Evolutionary conservation across 1,140 invertebrate genomes (phyloP).

Genomic region (Mya arenaria): DNA sequence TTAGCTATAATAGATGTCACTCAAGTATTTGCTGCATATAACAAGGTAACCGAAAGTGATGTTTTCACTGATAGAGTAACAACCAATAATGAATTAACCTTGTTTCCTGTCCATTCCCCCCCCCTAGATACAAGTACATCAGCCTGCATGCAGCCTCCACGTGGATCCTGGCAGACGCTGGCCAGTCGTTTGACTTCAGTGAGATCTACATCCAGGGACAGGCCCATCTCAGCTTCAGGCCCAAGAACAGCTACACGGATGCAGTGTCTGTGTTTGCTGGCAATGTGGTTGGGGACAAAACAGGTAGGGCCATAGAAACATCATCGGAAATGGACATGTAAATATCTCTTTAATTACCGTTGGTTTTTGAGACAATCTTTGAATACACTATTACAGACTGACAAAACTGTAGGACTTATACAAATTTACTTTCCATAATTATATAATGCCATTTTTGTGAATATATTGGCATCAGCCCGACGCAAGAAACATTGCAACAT

Average conservation of each 20-base stretch:
- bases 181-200: conserved; percentile 60
- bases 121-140: conserved; percentile 64
- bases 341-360: not conserved
- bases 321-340: not conserved
- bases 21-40: no score
- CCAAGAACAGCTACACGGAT: conserved; percentile 48
- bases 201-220: conserved; percentile 64
- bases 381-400: no score
- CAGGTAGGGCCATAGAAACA: conserved; percentile 65
- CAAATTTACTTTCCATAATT: not conserved
- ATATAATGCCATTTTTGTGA: no score
- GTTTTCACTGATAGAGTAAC: no score
- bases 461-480: no score
- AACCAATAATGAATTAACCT: no score
- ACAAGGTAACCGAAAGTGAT: no score
- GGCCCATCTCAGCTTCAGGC: conserved; percentile 67
- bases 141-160: conserved; percentile 67
- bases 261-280: conserved; percentile 53
- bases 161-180: conserved; percentile 62
- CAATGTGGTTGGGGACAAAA: conserved; percentile 67
- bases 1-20: no score
- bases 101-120: no score
- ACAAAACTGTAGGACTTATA: no score
- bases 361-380: no score
- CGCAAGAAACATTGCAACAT: no score